Percentiles rank a stretch among this genome's conserved stretches.
These are phyloP conservation scores for Albula glossodonta DNA, from an alignment of 2,113 vertebrate species.

Conservation along the genomic window DNA sequence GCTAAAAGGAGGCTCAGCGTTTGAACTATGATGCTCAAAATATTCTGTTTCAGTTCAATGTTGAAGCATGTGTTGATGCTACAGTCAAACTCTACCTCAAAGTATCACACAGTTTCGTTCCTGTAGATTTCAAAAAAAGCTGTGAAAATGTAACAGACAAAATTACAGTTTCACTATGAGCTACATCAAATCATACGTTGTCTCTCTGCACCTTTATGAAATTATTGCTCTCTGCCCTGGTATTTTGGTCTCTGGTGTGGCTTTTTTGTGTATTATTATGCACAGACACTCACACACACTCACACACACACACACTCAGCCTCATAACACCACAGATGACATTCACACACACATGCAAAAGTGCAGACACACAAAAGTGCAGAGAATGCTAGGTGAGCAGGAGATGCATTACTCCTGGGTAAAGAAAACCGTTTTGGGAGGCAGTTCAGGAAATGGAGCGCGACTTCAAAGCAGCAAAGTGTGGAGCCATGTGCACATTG, in stretches of 20 bases:
- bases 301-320: conserved; percentile 13
- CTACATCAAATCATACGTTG: conserved; percentile 41
- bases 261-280: conserved; percentile 1
- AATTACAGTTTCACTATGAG: conserved; percentile 10
- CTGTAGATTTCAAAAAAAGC: neutral
- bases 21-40: neutral
- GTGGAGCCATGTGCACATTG: neutral
- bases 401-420: neutral
- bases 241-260: conserved; percentile 10
- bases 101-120: neutral
- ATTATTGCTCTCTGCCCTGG: conserved; percentile 56
- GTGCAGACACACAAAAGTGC: neutral
- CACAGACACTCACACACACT: neutral
- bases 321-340: neutral
- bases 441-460: neutral
- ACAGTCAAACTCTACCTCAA: neutral
- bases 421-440: neutral
- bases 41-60: neutral
- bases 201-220: conserved; percentile 60
- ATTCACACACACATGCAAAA: neutral
- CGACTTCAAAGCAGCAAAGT: neutral
- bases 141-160: neutral
- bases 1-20: neutral
- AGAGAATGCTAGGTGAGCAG: neutral
- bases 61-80: neutral